Evolutionary conservation across 2,113 vertebrate genomes (phyloP).

Genomic region (Brevimyrus niger): DNA sequence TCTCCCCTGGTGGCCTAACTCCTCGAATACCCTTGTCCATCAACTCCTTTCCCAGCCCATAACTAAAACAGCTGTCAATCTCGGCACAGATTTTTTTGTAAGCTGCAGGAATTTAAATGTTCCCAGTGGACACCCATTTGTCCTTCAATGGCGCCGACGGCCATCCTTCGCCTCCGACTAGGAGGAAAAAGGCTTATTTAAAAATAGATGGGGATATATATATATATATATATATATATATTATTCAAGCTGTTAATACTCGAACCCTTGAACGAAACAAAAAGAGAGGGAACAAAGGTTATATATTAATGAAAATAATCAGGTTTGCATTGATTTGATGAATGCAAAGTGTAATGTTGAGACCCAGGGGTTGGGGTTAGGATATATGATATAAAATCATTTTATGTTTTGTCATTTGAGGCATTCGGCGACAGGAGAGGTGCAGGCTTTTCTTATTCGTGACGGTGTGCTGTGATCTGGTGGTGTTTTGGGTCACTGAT

Average conservation of each 20-base stretch:
- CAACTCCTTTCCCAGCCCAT: neutral
- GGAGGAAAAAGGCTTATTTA: slow-evolving; percentile 62
- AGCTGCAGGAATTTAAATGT: slow-evolving; percentile 58
- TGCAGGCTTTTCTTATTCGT: slow-evolving; percentile 59
- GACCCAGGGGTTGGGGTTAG: neutral
- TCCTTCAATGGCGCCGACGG: slow-evolving; percentile 53
- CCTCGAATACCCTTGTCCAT: neutral
- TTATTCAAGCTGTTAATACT: slow-evolving; percentile 66
- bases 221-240: slow-evolving; percentile 50
- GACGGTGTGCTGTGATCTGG: neutral
- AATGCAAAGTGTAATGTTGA: slow-evolving; percentile 58
- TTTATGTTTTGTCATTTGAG: slow-evolving; percentile 61
- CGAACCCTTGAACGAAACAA: slow-evolving; percentile 57
- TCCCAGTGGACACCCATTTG: slow-evolving; percentile 58
- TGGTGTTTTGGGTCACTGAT: neutral
- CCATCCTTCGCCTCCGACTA: slow-evolving; percentile 44
- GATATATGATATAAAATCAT: neutral
- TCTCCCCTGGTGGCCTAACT: neutral
- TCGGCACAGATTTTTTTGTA: slow-evolving; percentile 47
- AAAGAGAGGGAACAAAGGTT: slow-evolving; percentile 60
- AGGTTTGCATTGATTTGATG: slow-evolving; percentile 57
- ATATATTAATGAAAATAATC: slow-evolving; percentile 77
- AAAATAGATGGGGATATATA: slow-evolving; percentile 66
- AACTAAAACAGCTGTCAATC: slow-evolving; percentile 45
- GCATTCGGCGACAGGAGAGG: slow-evolving; percentile 59